Base-by-base conservation (phyloP, 2,113 vertebrate genomes). In the Alethe castanea region DNA sequence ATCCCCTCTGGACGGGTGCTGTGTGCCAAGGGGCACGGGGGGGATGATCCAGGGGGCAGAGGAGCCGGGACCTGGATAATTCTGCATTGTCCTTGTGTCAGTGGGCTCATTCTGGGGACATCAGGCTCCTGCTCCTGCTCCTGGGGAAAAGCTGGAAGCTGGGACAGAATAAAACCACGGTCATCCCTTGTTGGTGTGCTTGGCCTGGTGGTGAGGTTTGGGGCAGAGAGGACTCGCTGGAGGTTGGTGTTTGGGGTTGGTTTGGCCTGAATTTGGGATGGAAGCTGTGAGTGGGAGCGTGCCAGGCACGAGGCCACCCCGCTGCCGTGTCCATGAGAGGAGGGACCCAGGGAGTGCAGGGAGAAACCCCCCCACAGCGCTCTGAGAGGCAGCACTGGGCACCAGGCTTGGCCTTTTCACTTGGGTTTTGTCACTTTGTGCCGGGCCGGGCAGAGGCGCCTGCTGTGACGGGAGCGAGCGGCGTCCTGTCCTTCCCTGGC, bases 311-410 rank as follows among this genome's bases (percentile, higher is more conserved):
- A 14, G 40, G 90, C 44, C 36, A 10, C 54, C 22, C 19, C 5
- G 5, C 50, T 40, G 81, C 33, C 7, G 14, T n/a, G 81, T 47
- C 54, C 57, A 65, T 1, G 20, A n/a, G 3, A 7, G 31, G 15
- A 40, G 13, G 48, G 47, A 44, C 50, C 35, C 4, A 29, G 33
- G 54, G 31, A 33, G 23, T 3, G 33, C 65, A 1, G 5, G 11
- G 31, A 62, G 31, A 14, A 0, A 38, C 14, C 0, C 6, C 4
- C 13, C 0, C 33, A 0, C 4, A 0, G 5, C 70, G 12, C 85
- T 52, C 33, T 0, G 1, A 2, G 6, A 4, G 5, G 25, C 4
- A 12, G 20, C 44, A 0, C 0, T 0, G 50, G 59, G 79, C 59
- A 25, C 18, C 1, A 6, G 72, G 65, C 8, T 22, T 69, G 86